phyloP scores from a whole-genome alignment of 1,140 invertebrate genomes.

The Drosophila mayri region DNA sequence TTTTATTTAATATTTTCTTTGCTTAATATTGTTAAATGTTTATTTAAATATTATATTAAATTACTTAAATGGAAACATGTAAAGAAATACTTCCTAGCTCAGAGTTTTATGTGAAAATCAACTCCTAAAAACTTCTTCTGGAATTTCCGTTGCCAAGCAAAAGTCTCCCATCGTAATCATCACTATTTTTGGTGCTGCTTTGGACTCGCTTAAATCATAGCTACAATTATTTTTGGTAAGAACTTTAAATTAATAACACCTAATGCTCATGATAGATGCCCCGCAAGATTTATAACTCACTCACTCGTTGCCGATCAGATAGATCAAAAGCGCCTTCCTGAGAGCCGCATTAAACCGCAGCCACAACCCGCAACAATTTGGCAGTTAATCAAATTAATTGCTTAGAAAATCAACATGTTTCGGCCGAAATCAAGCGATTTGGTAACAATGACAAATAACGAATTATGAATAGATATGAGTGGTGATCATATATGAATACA shows the following conservation, averaged over 20 bases:
- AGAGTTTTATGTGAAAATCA: neutral
- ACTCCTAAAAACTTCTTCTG: neutral
- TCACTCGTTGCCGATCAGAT: constrained; percentile 31
- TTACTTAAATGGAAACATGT: neutral
- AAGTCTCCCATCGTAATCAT: constrained; percentile 6
- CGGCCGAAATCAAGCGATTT: constrained; percentile 48
- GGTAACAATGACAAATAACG: constrained; percentile 75
- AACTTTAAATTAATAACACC: constrained; percentile 74
- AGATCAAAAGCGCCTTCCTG: constrained; percentile 60
- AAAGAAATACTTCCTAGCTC: neutral
- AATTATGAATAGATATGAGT: constrained; percentile 74
- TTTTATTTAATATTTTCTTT: neutral
- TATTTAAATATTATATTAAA: neutral
- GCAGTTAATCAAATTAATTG: constrained; percentile 83
- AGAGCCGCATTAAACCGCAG: constrained; percentile 58
- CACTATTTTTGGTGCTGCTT: constrained; percentile 7
- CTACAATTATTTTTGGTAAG: constrained; percentile 63
- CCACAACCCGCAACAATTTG: constrained; percentile 53
- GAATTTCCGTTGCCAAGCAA: constrained; percentile 60
- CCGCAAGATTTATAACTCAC: constrained; percentile 54
- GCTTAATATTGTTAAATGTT: neutral
- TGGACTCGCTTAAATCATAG: constrained; percentile 55
- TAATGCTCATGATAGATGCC: constrained; percentile 64
- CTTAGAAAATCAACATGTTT: constrained; percentile 81
- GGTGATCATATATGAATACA: constrained; percentile 6